Evolutionary conservation across 2,113 vertebrate species (phyloP), one percentile per base, ranked within the genome.

Genomic region (Etheostoma cragini): DNA sequence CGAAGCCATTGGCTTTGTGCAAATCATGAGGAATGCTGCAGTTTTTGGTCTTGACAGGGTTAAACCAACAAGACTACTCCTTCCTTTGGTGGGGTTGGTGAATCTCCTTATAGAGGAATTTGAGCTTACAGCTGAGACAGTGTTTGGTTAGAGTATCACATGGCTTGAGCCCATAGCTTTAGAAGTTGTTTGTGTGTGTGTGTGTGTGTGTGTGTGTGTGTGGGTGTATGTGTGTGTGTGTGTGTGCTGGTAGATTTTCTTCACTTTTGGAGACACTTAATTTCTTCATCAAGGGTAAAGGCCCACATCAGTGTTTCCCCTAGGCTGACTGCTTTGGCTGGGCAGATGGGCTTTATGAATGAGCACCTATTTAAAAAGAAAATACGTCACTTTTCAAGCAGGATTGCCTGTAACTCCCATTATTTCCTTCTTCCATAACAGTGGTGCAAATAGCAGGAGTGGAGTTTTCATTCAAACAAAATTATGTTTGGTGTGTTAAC

Each of bases 1-100:
- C 80, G 75, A 54, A 75, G 77, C 72, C 56, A 26, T 67, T 5
- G 35, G 38, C 72, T 81, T 76, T 66, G 71, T 75, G 72, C 13
- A 15, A 69, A 68, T 69, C 15, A 1, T 42, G 26, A 81, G 88
- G 82, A 88, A 88, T 85, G 82, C 80, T 75, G 71, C 45, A 64
- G 74, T 42, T 84, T 75, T 73, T 82, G 80, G 78, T 84, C 82
- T 69, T 66, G 87, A 85, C 84, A 42, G 75, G 67, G 78, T 86
- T 82, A 82, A 88, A 88, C 63, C 76, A 88, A 87, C 78, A 81
- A 69, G 58, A 74, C 77, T 57, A 26, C 46, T 54, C 58, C 75
- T 80, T 72, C 56, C 58, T 87, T 82, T 84, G 72, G 83, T 66
- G 84, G 65, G 17, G n/a, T 57, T 42, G 80, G 72, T 75, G 81